These are phyloP conservation scores for Phalloptychus januarius DNA, from an alignment of 2,797 vertebrate species.

Conservation along the genomic window DNA sequence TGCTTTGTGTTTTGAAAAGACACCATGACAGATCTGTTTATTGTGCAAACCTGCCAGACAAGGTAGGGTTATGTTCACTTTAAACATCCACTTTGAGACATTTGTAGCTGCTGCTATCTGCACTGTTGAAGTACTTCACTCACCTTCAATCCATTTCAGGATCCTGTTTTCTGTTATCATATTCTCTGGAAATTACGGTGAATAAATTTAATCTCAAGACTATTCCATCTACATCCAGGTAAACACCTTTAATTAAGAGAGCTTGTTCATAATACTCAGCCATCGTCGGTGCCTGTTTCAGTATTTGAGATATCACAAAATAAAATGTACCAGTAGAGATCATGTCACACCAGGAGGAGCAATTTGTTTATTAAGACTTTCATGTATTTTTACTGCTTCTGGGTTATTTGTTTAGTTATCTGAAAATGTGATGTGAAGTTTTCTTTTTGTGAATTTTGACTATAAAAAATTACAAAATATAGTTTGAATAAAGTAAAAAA, in stretches of 20 bases:
- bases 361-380: not conserved
- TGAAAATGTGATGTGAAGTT: not conserved
- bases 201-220: not conserved
- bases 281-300: not conserved
- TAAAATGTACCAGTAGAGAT: not conserved
- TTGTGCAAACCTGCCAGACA: slow-evolving; percentile 12
- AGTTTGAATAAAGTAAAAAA: not conserved
- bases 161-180: not conserved
- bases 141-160: not conserved
- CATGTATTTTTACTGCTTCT: not conserved
- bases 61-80: not conserved
- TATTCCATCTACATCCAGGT: not conserved
- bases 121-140: not conserved
- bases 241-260: not conserved
- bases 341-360: not conserved
- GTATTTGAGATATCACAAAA: not conserved
- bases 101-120: not conserved
- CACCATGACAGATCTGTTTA: slow-evolving; percentile 15
- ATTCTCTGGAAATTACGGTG: not conserved
- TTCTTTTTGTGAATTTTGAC: not conserved
- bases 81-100: not conserved
- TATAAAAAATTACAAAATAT: not conserved
- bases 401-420: not conserved
- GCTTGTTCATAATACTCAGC: not conserved
- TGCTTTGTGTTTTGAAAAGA: slow-evolving; percentile 21